Evolutionary conservation across 2,113 vertebrate genomes (phyloP).

Genomic region (Regulus satrapa): DNA sequence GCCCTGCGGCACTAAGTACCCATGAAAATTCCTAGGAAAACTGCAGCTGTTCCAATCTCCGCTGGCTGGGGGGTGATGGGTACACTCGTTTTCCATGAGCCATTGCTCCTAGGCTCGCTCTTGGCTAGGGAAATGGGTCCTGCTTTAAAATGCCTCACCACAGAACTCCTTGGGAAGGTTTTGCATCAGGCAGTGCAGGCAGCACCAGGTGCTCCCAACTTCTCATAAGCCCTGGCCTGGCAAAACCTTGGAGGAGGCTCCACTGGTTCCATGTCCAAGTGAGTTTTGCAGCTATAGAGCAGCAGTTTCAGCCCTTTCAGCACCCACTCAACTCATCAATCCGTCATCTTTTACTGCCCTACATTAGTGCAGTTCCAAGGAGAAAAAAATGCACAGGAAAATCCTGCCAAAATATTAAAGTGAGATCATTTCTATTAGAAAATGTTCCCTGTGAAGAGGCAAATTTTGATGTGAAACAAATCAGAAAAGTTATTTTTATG

Average conservation of each 20-base stretch:
- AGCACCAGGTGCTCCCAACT: not conserved
- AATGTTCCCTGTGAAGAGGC: not conserved
- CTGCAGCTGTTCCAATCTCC: conserved; percentile 41
- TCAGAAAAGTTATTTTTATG: not conserved
- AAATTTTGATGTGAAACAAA: not conserved
- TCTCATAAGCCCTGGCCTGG: not conserved
- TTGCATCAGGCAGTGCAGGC: not conserved
- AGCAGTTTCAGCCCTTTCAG: not conserved
- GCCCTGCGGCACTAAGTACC: conserved; percentile 20
- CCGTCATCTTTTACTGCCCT: not conserved
- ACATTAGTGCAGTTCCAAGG: not conserved
- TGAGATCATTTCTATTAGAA: conserved; percentile 4
- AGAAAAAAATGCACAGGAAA: not conserved
- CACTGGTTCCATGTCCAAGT: not conserved
- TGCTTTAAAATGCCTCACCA: not conserved
- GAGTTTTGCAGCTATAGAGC: not conserved
- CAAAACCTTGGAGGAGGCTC: not conserved
- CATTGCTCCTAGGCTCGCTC: not conserved
- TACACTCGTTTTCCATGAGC: not conserved
- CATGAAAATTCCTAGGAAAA: conserved; percentile 54
- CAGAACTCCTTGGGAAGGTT: not conserved
- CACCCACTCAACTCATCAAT: not conserved
- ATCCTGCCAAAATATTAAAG: conserved; percentile 7
- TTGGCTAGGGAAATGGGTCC: not conserved
- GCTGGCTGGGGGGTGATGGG: not conserved